Evolutionary conservation across 2,797 vertebrate genomes (phyloP).

Genomic region (Myiotriccus ornatus): DNA sequence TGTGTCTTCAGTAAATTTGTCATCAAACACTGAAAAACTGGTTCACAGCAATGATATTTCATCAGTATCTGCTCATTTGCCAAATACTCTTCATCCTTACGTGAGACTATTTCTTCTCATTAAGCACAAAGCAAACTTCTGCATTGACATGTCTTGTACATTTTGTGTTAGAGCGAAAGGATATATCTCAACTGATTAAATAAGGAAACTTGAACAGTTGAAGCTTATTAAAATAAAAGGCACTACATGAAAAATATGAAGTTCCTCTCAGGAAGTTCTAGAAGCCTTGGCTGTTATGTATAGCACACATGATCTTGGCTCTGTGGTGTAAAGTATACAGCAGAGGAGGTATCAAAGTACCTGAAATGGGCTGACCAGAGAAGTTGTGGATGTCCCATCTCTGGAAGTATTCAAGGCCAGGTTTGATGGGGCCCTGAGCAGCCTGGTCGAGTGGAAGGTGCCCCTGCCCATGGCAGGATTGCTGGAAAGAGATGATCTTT

Average conservation of each 20-base stretch:
- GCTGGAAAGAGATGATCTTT: rapidly evolving
- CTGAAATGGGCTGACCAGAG: background rate
- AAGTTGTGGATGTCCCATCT: background rate
- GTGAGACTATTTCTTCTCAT: background rate
- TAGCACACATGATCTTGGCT: background rate
- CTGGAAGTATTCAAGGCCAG: background rate
- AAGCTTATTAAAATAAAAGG: background rate
- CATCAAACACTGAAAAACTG: background rate
- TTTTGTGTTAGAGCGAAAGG: background rate
- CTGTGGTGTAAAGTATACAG: background rate
- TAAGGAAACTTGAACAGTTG: background rate
- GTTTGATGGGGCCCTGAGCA: background rate
- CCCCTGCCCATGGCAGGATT: no score
- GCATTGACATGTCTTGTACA: background rate
- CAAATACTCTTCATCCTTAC: background rate
- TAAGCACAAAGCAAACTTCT: background rate
- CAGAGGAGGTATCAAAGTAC: background rate
- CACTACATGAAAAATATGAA: background rate
- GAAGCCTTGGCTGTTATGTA: background rate
- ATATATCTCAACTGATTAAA: background rate
- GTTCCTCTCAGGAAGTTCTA: background rate
- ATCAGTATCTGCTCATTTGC: background rate
- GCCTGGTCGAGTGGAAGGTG: background rate
- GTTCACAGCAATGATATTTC: background rate
- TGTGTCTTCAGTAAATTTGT: background rate